Evolutionary conservation across 2,797 vertebrate genomes (phyloP), one percentile per base, ranked within the genome.

Genomic region (Toxotes lorentzi): DNA sequence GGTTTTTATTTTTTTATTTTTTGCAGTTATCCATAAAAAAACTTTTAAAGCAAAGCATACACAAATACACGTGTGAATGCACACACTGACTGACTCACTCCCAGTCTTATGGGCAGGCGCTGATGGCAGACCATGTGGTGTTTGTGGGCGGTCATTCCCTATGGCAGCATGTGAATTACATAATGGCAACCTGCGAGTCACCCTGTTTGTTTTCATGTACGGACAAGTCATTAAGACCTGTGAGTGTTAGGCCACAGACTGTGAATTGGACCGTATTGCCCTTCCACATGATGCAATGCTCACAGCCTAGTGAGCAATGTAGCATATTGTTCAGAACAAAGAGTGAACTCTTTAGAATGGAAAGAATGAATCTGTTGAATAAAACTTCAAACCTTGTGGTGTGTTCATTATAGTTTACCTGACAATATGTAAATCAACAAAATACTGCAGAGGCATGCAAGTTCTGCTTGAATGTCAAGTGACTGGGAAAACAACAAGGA

Each of bases 201-300:
- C 51, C 35, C 61, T 86, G 78, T 88, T 91, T 92, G 87, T 92
- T 93, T 88, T 90, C 76, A 79, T 83, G 87, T 67, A 58, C 1
- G 4, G 48, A 64, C 47, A 50, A 88, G 83, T 86, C 89, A 87
- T 91, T 85, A 84, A 61, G 73, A 78, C 64, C 61, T 40, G 47
- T 2, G 47, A 2, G 47, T 63, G 58, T 79, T 70, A 58, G 61
- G 70, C 61, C 71, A 35, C 53, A 75, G 81, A 81, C 71, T 53
- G 76, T 38, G 30, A 84, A 84, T 73, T 70, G 78, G 70, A 73
- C 70, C 67, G 70, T 38, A 79, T 73, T 80, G 61, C 60, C 66
- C 77, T 71, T 69, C 69, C 35, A 45, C 74, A 77, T 88, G 79
- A 91, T 70, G 67, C 70, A 86, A 78, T 7, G 30, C 58, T 62